Percentiles rank a stretch among this genome's conserved stretches.
Evolutionary conservation across 2,888 invertebrate genomes (phyloP).

Genomic region (Noctua comes): DNA sequence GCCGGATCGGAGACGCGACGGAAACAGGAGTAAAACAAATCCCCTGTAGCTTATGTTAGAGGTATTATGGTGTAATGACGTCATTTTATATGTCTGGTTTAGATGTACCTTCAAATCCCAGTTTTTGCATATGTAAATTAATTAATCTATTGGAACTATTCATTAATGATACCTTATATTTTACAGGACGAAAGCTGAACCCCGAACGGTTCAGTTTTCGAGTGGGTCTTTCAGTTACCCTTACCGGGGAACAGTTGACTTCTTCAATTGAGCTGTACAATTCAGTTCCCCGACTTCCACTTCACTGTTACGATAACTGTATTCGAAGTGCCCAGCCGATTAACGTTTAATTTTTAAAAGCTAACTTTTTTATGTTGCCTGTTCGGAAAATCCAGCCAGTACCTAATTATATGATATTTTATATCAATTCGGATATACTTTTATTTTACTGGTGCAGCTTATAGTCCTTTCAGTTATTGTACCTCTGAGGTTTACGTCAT

Average conservation of each 20-base stretch:
- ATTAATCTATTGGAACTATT: background rate
- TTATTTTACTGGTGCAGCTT: background rate
- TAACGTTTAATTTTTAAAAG: slow-evolving; percentile 25
- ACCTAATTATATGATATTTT: slow-evolving; percentile 13
- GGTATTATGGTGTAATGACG: slow-evolving; percentile 13
- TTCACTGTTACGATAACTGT: background rate
- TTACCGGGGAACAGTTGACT: background rate
- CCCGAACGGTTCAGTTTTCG: background rate
- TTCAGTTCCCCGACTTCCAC: background rate
- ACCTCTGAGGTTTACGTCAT: background rate
- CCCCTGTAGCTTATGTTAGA: slow-evolving; percentile 20
- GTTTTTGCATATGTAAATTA: background rate
- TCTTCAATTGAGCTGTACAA: background rate
- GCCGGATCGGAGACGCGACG: slow-evolving; percentile 13
- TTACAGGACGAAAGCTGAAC: background rate
- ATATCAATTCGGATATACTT: background rate
- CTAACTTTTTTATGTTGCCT: slow-evolving; percentile 3
- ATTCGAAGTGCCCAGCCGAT: background rate
- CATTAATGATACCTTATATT: background rate
- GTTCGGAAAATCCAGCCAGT: background rate
- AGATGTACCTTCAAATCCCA: background rate
- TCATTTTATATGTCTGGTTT: slow-evolving; percentile 19
- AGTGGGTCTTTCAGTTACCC: background rate
- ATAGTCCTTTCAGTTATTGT: background rate
- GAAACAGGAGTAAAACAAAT: slow-evolving; percentile 41